Conservation (phyloP, 2,113 vertebrate genomes). For the Hylia prasina region DNA sequence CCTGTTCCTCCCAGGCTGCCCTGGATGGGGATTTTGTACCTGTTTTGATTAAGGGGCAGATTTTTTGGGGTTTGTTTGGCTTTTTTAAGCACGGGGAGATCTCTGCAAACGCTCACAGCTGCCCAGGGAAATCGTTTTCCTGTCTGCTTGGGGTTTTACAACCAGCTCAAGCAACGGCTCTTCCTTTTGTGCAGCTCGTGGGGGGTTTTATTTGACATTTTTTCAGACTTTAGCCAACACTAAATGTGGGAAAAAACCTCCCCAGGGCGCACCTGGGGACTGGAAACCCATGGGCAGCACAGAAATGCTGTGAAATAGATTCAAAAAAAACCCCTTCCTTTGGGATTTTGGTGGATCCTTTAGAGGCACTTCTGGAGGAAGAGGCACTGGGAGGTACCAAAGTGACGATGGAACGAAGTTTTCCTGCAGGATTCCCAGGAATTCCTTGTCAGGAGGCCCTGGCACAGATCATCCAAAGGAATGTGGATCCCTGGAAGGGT, state of each 20-base stretch:
- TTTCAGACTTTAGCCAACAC: background rate
- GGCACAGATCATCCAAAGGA: background rate
- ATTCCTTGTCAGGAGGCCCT: background rate
- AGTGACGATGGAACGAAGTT: accelerated
- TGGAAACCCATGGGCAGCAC: background rate
- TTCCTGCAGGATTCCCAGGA: background rate
- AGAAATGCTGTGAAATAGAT: background rate
- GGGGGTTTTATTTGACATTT: background rate
- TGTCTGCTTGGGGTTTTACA: background rate
- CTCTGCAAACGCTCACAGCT: background rate
- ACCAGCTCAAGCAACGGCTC: background rate
- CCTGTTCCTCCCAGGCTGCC: background rate
- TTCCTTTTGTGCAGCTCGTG: background rate
- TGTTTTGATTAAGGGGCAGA: accelerated
- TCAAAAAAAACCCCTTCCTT: background rate
- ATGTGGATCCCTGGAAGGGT: background rate
- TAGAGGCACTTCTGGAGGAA: background rate
- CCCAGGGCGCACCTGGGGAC: background rate
- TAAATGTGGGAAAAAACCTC: accelerated
- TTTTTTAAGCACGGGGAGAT: background rate
- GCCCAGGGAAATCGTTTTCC: background rate
- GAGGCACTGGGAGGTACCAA: background rate
- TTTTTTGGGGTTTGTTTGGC: background rate
- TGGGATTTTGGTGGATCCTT: background rate
- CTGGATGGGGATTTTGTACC: background rate